Evolutionary conservation across 2,888 invertebrate species (phyloP), one percentile per base, ranked within the genome.

Genomic region (Mimas tiliae): DNA sequence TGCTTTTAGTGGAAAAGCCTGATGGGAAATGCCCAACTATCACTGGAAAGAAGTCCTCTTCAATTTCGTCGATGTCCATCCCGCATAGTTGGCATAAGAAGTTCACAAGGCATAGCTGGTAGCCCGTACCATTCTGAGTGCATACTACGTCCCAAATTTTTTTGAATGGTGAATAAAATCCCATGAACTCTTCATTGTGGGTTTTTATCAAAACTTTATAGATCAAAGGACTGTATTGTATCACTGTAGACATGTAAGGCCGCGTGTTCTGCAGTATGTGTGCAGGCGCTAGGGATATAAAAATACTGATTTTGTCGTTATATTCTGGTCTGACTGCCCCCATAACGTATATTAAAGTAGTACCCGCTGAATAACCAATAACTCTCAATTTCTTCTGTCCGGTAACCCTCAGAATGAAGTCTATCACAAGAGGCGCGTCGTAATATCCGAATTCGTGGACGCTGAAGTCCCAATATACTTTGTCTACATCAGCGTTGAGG

Each of bases 111-210:
- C 66, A 66, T 2, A 66, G 0, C 19, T 42, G 14, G 21, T 33
- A 48, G 7, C 65, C 65, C 12, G 33, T 33, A 8, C 14, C 48
- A 6, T 64, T 64, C 34, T 34, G 12, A 9, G 58, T 58, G 58
- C 65, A 65, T 1, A 65, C 3, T 47, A 33, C 1, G 11, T 65
- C 48, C 65, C 55, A 65, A 0, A 65, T 1, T 14, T 45, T n/a
- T 58, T 65, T 65, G 19, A 65, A 48, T 6, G 19, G 27, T 9
- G 58, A 65, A 47, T 65, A 42, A 65, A 55, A 72, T 3, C 67
- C 69, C 0, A 68, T 34, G 27, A 74, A 50, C 45, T 70, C 74
- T 27, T 70, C 69, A 8, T 53, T 68, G 2, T 63, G 50, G 0
- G 69, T 63, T 16, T 16, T 64, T 1, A 42, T 52, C 6, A 71